Evolutionary conservation across 1,140 invertebrate species (phyloP).

Genomic region (Drosophila suzukii): DNA sequence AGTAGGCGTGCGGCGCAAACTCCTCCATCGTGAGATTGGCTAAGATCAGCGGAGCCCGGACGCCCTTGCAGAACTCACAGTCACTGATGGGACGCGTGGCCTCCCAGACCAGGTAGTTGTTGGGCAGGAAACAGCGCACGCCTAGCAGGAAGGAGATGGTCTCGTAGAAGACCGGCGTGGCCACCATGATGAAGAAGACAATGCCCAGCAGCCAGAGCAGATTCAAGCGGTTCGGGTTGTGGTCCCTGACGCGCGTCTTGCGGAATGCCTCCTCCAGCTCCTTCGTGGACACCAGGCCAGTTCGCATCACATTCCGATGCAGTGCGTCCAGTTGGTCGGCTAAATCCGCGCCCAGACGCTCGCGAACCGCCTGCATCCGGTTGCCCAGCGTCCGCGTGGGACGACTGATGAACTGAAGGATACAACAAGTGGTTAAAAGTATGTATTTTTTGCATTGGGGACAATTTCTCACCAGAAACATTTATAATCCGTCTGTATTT

Average conservation of each 20-base stretch:
- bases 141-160: conserved; percentile 84
- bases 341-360: conserved; percentile 70
- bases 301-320: conserved; percentile 68
- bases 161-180: conserved; percentile 76
- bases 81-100: conserved; percentile 92
- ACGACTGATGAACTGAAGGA: conserved; percentile 70
- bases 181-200: conserved; percentile 76
- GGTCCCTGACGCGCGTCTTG: conserved; percentile 62
- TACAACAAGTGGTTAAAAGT: neutral
- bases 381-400: conserved; percentile 59
- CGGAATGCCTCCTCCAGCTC: conserved; percentile 78
- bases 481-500: neutral
- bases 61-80: conserved; percentile 88
- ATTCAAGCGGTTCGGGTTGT: conserved; percentile 65
- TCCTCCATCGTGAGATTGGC: conserved; percentile 88
- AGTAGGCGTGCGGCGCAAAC: conserved; percentile 91
- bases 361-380: conserved; percentile 54
- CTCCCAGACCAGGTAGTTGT: conserved; percentile 94
- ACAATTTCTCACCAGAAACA: conserved; percentile 29
- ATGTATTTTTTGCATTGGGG: neutral
- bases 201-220: conserved; percentile 74
- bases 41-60: conserved; percentile 87
- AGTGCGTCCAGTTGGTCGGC: conserved; percentile 62
- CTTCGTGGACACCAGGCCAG: conserved; percentile 64
- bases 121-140: conserved; percentile 90